Evolutionary conservation across 2,113 vertebrate species (phyloP).

Genomic region (Hippocampus abdominalis): DNA sequence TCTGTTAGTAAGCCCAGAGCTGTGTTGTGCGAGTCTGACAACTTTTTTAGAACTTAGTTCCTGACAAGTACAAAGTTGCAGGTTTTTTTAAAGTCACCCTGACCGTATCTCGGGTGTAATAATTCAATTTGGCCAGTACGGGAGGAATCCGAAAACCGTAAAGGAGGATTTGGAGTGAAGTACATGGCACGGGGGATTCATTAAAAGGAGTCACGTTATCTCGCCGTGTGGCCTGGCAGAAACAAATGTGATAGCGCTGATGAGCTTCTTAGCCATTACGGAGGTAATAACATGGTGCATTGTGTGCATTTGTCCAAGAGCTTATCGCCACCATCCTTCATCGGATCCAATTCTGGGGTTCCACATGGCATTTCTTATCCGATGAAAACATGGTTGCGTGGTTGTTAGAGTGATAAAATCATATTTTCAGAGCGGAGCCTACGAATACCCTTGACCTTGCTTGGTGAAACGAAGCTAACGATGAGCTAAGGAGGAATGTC

Average conservation of each 20-base stretch:
- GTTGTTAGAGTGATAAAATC: not conserved
- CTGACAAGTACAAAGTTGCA: conserved; percentile 23
- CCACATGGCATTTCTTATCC: conserved; percentile 15
- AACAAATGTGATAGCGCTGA: conserved; percentile 61
- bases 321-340: conserved; percentile 42
- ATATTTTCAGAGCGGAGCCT: not conserved
- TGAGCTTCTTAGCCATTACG: conserved; percentile 61
- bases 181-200: conserved; percentile 42
- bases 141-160: conserved; percentile 52
- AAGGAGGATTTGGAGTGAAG: conserved; percentile 62
- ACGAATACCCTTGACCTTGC: not conserved
- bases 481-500: not conserved
- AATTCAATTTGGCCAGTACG: conserved; percentile 62
- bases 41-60: not conserved
- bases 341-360: conserved; percentile 10
- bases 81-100: conserved; percentile 61
- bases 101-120: conserved; percentile 47
- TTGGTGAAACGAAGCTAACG: not conserved
- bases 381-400: not conserved
- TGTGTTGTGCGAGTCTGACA: not conserved
- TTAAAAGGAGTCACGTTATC: conserved; percentile 53
- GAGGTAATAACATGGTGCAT: conserved; percentile 41
- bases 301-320: conserved; percentile 24
- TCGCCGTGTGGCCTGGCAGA: conserved; percentile 57
- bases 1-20: not conserved